These are phyloP conservation scores for Syngnathus rostellatus DNA, from an alignment of 2,797 vertebrate genomes.

Conservation along the genomic window DNA sequence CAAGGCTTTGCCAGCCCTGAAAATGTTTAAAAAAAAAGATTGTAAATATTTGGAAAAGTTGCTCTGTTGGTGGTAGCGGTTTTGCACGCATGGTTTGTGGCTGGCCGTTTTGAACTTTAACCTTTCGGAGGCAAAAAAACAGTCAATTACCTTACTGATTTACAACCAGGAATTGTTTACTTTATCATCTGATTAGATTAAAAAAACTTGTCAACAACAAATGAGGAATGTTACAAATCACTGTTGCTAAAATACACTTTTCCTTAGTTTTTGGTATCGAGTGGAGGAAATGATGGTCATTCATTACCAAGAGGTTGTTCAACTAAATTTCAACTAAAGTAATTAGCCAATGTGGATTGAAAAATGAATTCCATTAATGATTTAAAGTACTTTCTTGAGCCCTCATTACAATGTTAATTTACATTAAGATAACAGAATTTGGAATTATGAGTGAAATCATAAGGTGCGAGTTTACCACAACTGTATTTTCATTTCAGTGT, in stretches of 20 bases:
- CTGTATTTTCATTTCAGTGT: too few species aligned
- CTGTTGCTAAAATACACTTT: neutral
- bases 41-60: neutral
- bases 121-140: neutral
- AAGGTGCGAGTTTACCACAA: too few species aligned
- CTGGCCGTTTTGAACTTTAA: constrained; percentile 1
- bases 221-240: too few species aligned
- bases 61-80: neutral
- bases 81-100: neutral
- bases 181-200: neutral
- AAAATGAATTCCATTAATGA: neutral
- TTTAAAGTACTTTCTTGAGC: neutral
- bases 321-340: neutral
- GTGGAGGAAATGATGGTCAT: neutral
- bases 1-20: neutral
- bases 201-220: neutral
- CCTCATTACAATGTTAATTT: neutral
- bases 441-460: too few species aligned
- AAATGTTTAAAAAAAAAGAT: neutral
- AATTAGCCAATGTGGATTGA: neutral
- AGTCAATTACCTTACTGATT: neutral
- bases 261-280: neutral
- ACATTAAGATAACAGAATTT: neutral
- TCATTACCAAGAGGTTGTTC: neutral
- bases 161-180: neutral